Evolutionary conservation across 2,797 vertebrate genomes (phyloP).

Genomic region (Stomatorhinus walkeri): DNA sequence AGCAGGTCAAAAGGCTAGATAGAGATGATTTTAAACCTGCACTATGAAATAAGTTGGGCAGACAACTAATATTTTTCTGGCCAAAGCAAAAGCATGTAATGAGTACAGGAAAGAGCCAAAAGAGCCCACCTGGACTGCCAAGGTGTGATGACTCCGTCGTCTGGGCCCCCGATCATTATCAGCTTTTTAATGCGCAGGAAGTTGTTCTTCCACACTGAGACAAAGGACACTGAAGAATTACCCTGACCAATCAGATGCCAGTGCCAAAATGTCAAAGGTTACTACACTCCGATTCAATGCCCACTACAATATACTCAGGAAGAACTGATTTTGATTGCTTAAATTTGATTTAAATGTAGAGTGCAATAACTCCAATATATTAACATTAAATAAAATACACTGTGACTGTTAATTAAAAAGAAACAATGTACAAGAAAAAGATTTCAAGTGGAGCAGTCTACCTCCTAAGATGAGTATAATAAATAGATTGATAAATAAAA

Average conservation of each 20-base stretch:
- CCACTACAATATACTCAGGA: neutral
- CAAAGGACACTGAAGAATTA: neutral
- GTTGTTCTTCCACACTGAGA: slow-evolving; percentile 79
- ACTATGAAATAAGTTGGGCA: neutral
- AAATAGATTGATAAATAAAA: neutral
- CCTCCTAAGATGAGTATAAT: neutral
- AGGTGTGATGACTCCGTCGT: slow-evolving; percentile 83
- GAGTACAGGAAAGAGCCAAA: slow-evolving; percentile 47
- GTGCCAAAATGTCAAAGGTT: neutral
- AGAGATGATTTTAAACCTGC: neutral
- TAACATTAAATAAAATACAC: neutral
- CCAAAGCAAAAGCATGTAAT: neutral
- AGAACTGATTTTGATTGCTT: neutral
- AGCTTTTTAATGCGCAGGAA: slow-evolving; percentile 74
- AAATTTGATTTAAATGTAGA: neutral
- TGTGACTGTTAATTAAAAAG: neutral
- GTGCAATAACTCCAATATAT: neutral
- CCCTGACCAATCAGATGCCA: neutral
- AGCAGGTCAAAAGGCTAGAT: neutral
- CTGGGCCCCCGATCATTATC: slow-evolving; percentile 78
- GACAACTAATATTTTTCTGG: neutral
- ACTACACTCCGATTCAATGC: neutral
- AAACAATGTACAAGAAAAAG: neutral
- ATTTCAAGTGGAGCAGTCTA: neutral
- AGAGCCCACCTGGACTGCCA: slow-evolving; percentile 79